Evolutionary conservation across 2,797 vertebrate species (phyloP).

Genomic region (Poecilia velifera): DNA sequence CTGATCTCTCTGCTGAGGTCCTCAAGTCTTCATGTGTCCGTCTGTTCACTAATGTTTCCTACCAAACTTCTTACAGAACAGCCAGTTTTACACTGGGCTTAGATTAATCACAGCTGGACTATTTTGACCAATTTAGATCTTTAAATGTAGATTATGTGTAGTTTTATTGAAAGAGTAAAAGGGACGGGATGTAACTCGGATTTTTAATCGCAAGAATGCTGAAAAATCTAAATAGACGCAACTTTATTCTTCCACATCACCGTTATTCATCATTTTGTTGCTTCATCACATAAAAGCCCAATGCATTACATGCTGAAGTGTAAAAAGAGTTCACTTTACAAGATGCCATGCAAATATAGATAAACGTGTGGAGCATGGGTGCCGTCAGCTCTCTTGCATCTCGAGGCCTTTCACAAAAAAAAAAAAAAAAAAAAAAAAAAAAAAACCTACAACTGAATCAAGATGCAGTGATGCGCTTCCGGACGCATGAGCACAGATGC

Average conservation of each 20-base stretch:
- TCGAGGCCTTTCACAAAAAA: not conserved
- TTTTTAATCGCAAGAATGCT: not conserved
- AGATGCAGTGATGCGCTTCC: conserved; percentile 7
- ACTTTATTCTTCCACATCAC: not conserved
- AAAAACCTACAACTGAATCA: conserved; percentile 9
- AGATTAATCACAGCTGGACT: not conserved
- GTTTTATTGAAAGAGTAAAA: not conserved
- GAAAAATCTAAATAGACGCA: not conserved
- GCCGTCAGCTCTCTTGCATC: not conserved
- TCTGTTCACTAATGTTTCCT: not conserved
- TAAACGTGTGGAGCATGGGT: not conserved
- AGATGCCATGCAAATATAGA: conserved; percentile 32
- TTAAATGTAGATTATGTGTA: not conserved
- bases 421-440: conserved; percentile 8
- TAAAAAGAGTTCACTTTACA: not conserved
- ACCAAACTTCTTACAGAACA: not conserved
- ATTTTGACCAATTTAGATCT: not conserved
- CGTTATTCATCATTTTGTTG: not conserved
- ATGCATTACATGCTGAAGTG: not conserved
- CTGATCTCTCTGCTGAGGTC: not conserved
- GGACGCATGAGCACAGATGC: conserved; percentile 30
- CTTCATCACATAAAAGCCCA: not conserved
- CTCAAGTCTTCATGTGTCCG: not conserved
- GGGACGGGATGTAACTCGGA: not conserved
- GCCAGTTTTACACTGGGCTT: not conserved